phyloP scores from a whole-genome alignment of 2,113 vertebrate species.

The Pontoporia blainvillei region DNA sequence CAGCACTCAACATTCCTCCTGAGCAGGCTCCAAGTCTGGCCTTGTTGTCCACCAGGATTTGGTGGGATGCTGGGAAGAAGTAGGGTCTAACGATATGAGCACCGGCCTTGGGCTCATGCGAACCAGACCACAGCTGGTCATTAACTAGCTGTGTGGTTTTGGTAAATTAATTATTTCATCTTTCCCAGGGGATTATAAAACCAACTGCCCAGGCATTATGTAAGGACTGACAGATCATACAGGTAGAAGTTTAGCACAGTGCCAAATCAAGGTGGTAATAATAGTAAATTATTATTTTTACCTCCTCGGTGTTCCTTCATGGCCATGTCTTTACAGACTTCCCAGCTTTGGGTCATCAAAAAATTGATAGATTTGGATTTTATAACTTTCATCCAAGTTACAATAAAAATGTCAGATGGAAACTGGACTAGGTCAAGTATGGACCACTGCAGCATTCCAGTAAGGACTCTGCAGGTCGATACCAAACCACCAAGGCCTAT shows the following conservation, averaged over 20 bases:
- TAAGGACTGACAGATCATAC: neutral
- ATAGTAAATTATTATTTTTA: neutral
- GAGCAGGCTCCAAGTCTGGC: neutral
- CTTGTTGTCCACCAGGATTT: neutral
- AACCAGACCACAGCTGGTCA: neutral
- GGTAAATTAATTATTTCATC: neutral
- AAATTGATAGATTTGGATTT: neutral
- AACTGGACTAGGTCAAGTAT: neutral
- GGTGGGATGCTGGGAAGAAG: neutral
- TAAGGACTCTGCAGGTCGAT: neutral
- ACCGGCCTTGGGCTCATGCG: neutral
- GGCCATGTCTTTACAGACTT: neutral
- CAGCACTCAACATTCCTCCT: neutral
- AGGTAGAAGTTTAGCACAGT: no score
- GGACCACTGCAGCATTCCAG: no score
- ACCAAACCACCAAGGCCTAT: neutral
- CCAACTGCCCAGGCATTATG: neutral
- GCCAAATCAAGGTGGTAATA: neutral
- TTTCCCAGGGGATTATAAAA: neutral
- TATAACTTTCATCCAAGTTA: neutral
- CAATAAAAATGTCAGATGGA: neutral
- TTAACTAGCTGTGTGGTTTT: neutral
- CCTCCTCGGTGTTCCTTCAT: neutral
- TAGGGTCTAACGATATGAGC: neutral
- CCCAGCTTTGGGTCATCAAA: neutral